phyloP scores from a whole-genome alignment of 2,113 vertebrate genomes.

The Irena cyanogastra region DNA sequence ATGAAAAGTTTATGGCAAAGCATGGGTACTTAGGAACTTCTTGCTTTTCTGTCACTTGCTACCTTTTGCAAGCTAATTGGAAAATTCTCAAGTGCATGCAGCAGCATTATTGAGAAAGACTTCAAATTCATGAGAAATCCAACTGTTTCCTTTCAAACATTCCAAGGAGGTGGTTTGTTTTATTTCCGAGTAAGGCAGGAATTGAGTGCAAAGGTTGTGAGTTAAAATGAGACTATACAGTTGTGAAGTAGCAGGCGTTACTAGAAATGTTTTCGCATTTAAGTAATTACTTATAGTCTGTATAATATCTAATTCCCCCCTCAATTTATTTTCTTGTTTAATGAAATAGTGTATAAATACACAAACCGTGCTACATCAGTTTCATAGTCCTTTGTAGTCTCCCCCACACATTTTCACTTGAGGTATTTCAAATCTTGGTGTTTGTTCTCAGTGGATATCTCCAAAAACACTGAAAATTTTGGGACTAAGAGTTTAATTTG shows the following conservation, averaged over 20 bases:
- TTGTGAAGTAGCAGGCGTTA: not conserved
- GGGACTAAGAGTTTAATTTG: not conserved
- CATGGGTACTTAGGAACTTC: not conserved
- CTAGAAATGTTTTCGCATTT: not conserved
- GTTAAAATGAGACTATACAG: not conserved
- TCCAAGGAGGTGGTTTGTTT: not conserved
- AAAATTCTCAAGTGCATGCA: not conserved
- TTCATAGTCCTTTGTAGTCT: not conserved
- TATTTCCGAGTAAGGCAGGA: not conserved
- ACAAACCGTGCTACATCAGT: not conserved
- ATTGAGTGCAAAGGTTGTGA: not conserved
- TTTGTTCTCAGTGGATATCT: not conserved
- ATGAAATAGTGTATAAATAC: not conserved
- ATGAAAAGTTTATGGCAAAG: not conserved
- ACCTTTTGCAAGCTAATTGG: not conserved
- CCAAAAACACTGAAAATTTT: not conserved
- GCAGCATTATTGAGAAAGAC: not conserved
- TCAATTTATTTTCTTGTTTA: not conserved
- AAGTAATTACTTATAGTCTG: not conserved
- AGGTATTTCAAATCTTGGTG: not conserved
- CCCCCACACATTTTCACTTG: accelerated
- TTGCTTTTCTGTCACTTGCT: not conserved
- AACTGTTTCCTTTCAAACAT: not conserved
- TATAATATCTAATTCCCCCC: accelerated
- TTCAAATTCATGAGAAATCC: not conserved